Evolutionary conservation across 2,797 vertebrate species (phyloP), one percentile per base, ranked within the genome.

Genomic region (Mus caroli): DNA sequence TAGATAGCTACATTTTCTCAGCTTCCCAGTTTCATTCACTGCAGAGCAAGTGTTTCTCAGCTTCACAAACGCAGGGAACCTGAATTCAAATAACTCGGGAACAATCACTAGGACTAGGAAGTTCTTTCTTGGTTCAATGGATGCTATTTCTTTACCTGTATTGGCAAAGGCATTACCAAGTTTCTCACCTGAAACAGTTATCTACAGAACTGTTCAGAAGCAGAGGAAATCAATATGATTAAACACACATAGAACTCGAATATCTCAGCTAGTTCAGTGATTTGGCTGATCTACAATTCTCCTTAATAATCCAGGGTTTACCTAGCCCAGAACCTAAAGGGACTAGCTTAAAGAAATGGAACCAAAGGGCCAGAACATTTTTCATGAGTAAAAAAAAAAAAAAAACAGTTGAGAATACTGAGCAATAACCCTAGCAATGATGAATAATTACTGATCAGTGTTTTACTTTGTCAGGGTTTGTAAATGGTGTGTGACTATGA

Each of bases 401-500:
- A 94, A 96, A 40, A n/a, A 79, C 75, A 94, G n/a, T 95, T 92
- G 24, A 15, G 6, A 73, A 71, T 19, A 3, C 2, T 37, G 69
- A 3, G 6, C 19, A 37, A 71, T 46, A 88, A 97, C 76, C 9
- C 0, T 79, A 94, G 94, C 83, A 95, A 94, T 64, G 75, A 92
- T 84, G 94, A 94, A 97, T 56, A 19, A 97, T 96, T 95, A 78
- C 62, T 43, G 11, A 88, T 54, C 50, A 95, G 56, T 58, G 0
- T 84, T 85, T 88, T 67, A 94, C 56, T 96, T 93, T 96, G n/a
- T 79, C 64, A 87, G 85, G 50, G 46, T 95, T 85, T 95, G 56
- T 91, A 96, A 97, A 95, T 34, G 69, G n/a, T 60, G 83, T 94
- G 83, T 96, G 62, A 83, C 86, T 97, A 94, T 75, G 14, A 89